Conservation (phyloP, 2,113 vertebrate species). For the Hemiprocne comata region DNA sequence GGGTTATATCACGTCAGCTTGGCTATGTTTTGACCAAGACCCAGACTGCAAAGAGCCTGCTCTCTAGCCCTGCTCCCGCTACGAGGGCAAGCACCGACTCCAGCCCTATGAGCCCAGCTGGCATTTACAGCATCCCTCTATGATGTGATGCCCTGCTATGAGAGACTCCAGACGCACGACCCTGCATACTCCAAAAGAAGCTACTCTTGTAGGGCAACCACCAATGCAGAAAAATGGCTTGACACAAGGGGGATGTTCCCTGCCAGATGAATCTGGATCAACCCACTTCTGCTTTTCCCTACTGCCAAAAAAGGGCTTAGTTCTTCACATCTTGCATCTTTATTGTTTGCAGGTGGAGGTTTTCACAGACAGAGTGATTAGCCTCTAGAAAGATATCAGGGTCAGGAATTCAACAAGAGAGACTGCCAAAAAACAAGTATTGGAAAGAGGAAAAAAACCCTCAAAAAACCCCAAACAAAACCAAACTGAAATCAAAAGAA, state of each 20-base stretch:
- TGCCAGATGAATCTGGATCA: neutral
- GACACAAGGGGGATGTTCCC: neutral
- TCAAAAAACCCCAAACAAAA: neutral
- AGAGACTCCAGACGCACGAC: neutral
- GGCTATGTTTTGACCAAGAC: neutral
- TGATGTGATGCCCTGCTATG: neutral
- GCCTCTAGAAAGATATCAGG: neutral
- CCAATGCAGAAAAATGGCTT: neutral
- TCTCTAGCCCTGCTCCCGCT: neutral
- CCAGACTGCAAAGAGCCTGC: neutral
- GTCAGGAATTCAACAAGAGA: neutral
- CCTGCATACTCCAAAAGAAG: neutral
- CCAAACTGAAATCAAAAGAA: neutral
- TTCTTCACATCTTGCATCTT: neutral
- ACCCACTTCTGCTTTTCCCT: neutral
- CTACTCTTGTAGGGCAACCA: neutral
- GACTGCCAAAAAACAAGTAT: neutral
- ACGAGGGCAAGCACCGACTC: rapidly evolving
- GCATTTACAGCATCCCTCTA: neutral
- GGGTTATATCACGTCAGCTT: neutral
- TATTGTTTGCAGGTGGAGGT: neutral
- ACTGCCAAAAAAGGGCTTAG: neutral
- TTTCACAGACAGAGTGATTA: neutral
- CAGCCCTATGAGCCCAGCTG: rapidly evolving
- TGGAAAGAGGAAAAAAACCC: neutral